These are phyloP conservation scores for Pandemis heparana DNA, from an alignment of 2,888 invertebrate species.

Conservation along the genomic window DNA sequence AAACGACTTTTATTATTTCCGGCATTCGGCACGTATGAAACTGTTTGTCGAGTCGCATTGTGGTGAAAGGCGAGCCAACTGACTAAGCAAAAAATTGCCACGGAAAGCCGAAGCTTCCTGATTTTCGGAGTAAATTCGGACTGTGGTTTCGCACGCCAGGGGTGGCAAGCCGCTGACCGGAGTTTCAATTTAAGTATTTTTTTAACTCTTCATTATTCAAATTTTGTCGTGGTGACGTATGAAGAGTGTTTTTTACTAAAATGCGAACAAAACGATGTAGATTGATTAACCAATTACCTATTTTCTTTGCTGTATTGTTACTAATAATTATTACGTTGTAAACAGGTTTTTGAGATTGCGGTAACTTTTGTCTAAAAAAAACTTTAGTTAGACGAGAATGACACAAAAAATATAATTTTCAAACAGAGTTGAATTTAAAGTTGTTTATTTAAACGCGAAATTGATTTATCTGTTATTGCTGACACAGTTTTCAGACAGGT, in stretches of 20 bases:
- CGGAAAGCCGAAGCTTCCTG: conserved; percentile 57
- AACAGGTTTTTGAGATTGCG: no score
- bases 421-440: no score
- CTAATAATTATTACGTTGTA: no score
- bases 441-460: not conserved
- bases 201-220: not conserved
- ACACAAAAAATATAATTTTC: no score
- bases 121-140: conserved; percentile 59
- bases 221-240: not conserved
- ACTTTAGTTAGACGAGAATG: no score
- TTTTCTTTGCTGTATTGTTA: no score
- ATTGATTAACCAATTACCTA: not conserved
- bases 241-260: not conserved
- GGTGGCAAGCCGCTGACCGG: conserved; percentile 43
- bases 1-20: conserved; percentile 35
- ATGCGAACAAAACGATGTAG: not conserved
- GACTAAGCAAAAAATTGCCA: conserved; percentile 60
- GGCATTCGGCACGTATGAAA: conserved; percentile 35
- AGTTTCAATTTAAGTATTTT: not conserved
- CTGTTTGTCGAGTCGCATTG: conserved; percentile 51
- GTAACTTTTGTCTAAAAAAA: no score
- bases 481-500: no score
- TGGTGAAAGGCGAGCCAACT: conserved; percentile 56
- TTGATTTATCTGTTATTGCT: not conserved
- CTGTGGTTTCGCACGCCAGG: conserved; percentile 58